Conservation (phyloP, 2,888 invertebrate species). For the Lithophane socia region DNA sequence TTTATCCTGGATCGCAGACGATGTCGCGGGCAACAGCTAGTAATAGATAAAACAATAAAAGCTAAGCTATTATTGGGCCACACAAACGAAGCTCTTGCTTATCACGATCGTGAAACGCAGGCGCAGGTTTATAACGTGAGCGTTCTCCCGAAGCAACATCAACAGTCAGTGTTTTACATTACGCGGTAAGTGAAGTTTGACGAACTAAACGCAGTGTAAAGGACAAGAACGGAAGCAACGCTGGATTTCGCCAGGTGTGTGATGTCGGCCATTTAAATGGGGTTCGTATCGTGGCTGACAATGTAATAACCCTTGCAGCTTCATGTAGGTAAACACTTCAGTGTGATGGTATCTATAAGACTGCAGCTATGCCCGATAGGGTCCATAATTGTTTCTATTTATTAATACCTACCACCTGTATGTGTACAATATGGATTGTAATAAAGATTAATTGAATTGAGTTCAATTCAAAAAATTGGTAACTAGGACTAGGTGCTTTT, state of each 20-base stretch:
- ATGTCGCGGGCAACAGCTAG: too few relatives aligned
- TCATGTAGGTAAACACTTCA: neutral
- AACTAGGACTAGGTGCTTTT: slow-evolving; percentile 7
- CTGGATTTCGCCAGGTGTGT: neutral
- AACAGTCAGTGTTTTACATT: neutral
- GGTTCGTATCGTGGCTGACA: neutral
- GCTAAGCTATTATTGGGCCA: neutral
- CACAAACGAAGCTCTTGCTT: neutral
- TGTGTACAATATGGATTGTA: too few relatives aligned
- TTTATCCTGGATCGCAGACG: too few relatives aligned
- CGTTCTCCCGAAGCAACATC: neutral
- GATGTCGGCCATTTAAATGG: neutral
- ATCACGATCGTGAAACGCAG: neutral
- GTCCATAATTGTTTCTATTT: too few relatives aligned
- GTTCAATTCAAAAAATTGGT: too few relatives aligned
- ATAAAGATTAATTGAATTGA: too few relatives aligned
- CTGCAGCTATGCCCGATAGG: too few relatives aligned
- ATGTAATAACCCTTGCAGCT: neutral
- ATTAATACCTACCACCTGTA: too few relatives aligned
- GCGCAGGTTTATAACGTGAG: neutral
- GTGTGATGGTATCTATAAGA: neutral
- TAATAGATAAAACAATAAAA: neutral
- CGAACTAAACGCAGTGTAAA: neutral
- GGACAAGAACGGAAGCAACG: neutral
- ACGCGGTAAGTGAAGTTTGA: neutral